Conservation (phyloP, 2,113 vertebrate genomes). For the Rynchops niger region DNA sequence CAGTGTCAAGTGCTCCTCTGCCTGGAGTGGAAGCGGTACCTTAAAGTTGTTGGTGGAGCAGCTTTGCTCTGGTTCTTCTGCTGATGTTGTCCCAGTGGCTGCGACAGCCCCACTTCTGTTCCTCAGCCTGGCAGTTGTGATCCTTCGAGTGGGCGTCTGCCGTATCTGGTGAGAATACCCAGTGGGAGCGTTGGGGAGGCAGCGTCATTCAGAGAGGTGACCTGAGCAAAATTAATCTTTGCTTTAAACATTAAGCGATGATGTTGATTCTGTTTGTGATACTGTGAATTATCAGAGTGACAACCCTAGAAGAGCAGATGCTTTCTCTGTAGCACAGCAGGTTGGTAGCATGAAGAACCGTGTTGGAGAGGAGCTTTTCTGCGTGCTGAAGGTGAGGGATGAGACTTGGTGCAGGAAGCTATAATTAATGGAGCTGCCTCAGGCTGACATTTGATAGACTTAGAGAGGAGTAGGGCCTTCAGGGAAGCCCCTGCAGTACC, state of each 20-base stretch:
- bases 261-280: not conserved
- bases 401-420: not conserved
- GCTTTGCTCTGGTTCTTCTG: not conserved
- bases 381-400: not conserved
- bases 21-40: accelerated
- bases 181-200: not conserved
- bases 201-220: accelerated
- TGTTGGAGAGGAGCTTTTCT: not conserved
- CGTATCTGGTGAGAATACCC: accelerated
- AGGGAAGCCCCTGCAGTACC: not conserved
- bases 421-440: not conserved
- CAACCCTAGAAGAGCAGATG: not conserved
- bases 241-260: not conserved
- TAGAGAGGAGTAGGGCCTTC: not conserved
- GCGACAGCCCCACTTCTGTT: not conserved
- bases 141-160: not conserved
- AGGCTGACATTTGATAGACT: not conserved
- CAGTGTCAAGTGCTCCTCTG: not conserved
- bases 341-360: accelerated
- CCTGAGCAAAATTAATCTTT: not conserved
- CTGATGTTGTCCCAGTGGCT: accelerated
- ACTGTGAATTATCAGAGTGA: not conserved
- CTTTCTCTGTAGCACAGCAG: not conserved
- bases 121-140: not conserved
- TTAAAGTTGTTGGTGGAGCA: not conserved